Evolutionary conservation across 2,113 vertebrate species (phyloP), one percentile per base, ranked within the genome.

Genomic region (Poeciliopsis retropinna): DNA sequence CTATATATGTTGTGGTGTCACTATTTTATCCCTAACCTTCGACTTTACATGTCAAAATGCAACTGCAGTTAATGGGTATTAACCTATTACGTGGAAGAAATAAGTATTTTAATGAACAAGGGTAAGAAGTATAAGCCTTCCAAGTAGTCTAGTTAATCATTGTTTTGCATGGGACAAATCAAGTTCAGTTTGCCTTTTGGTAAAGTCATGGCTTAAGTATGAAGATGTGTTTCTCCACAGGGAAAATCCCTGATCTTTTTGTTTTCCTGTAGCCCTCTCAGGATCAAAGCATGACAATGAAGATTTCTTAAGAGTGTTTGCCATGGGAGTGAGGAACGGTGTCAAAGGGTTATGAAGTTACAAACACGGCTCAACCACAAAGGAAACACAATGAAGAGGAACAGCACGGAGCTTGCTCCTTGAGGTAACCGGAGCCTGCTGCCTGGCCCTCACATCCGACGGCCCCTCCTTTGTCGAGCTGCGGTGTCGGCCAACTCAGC

Each of bases 381-480:
- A 89, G 79, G 79, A 83, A 85, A 79, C 78, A 80, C 83, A 74
- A 73, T 41, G 76, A 78, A 74, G 81, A 86, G 54, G 83, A 84
- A 89, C 87, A 79, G 67, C 66, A 57, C 3, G 72, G 37, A 73
- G 79, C 84, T 87, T 81, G 78, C 82, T 88, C 80, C 73, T 81
- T 87, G 76, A 44, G 60, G 84, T 87, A 78, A 87, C 54, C 62
- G 60, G 70, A 87, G 85, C 65, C 62, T 61, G 70, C 85, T 85
- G 81, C 82, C 72, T 69, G 81, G 80, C 81, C 76, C 82, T 87
- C 74, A 90, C 83, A 88, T 89, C 77, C 68, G 66, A 69, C 67
- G 27, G 3, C 83, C 82, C 88, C 77, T 86, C 84, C 72, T 91
- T 87, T 92, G 88, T 92, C 86, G 67, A 75, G 70, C 73, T 79